Evolutionary conservation across 2,797 vertebrate genomes (phyloP), one percentile per base, ranked within the genome.

Genomic region (Hemibagrus guttatus): DNA sequence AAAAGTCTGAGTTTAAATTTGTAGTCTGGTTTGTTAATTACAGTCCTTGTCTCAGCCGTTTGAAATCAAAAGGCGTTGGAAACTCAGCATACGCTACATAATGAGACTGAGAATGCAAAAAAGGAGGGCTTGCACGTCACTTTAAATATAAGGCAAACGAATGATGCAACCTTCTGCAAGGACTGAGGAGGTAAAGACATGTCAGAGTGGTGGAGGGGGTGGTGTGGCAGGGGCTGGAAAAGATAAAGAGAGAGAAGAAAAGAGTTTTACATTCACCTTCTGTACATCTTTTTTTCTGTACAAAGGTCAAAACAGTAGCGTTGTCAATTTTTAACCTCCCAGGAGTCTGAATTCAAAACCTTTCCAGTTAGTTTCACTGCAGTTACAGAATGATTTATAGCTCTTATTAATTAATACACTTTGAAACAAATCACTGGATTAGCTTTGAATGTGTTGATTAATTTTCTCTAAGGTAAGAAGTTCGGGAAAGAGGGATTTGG

Each of bases 101-200:
- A 81, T 81, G 39, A 81, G 79, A n/a, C 76, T 49, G 46, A 42
- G 31, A 42, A 35, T 49, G 14, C 49, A 8, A 8, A 69, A 68
- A 69, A 69, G 56, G 64, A 82, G 66, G 68, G 69, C 61, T 21
- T 85, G 11, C 4, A 23, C 1, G 35, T 85, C 85, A 85, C 59
- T 49, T 58, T 84, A 72, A 88, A 81, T 84, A 31, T 58, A 79
- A 54, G 58, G 83, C 71, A 84, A 89, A 82, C 0, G 16, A 52
- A 84, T 88, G 81, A 86, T 84, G 89, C 83, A 88, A 90, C 84
- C 19, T 64, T 52, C 39, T 63, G 87, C 39, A 89, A 83, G 19
- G 42, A 74, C 16, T 28, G 52, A 28, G 54, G 54, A 49, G 58
- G 35, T 74, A 56, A 58, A 61, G 71, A 14, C 35, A 63, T n/a